phyloP scores from a whole-genome alignment of 2,113 vertebrate genomes.

The Python bivittatus region DNA sequence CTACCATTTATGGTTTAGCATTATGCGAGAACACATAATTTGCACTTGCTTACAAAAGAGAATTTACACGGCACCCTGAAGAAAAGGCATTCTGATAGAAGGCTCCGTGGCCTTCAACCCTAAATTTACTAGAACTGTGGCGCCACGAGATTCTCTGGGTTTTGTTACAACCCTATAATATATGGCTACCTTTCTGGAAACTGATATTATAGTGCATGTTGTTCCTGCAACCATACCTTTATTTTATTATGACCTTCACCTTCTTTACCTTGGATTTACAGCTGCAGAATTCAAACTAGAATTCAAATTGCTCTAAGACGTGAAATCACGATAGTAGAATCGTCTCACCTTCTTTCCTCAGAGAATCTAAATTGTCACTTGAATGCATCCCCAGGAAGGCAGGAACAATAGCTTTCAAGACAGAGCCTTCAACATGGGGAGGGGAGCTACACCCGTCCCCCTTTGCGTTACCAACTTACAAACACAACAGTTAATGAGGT shows the following conservation, averaged over 20 bases:
- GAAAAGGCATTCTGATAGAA: too few relatives aligned
- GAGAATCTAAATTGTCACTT: conserved; percentile 17
- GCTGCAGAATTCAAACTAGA: neutral
- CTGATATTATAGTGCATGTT: too few relatives aligned
- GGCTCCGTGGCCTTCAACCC: too few relatives aligned
- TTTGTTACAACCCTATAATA: too few relatives aligned
- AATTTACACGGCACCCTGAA: too few relatives aligned
- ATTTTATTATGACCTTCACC: neutral
- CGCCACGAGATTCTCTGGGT: too few relatives aligned
- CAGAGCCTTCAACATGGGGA: neutral
- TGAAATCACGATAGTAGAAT: neutral
- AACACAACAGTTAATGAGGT: neutral
- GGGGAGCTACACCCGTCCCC: neutral
- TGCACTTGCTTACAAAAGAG: too few relatives aligned
- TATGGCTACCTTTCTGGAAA: too few relatives aligned
- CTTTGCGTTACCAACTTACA: neutral
- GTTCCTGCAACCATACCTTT: neutral
- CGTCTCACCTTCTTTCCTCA: neutral
- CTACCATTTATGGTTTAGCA: too few relatives aligned
- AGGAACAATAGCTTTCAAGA: neutral
- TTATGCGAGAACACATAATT: too few relatives aligned
- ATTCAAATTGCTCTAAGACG: neutral
- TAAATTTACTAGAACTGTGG: too few relatives aligned
- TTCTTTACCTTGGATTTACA: neutral
- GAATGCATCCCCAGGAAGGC: neutral